Conservation (phyloP, 92 coral and sea anemone genomes). For the Phenganax stokvisi region DNA sequence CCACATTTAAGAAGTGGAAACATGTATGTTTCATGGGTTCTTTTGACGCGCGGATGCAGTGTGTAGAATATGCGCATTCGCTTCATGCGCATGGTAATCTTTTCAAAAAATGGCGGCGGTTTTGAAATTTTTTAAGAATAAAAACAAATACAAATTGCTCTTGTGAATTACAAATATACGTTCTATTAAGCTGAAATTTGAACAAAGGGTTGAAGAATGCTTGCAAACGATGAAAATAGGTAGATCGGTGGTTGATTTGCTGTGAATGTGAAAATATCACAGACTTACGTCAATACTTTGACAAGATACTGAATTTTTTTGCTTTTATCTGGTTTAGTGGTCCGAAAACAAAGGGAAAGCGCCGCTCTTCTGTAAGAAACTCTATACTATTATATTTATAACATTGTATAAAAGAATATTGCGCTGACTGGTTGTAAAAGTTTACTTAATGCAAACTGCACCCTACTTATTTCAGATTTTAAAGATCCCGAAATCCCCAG, state of each 20-base stretch:
- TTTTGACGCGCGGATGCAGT: neutral
- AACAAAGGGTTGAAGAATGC: neutral
- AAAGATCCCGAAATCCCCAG: constrained; percentile 27
- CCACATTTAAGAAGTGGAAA: neutral
- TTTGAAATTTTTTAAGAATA: constrained; percentile 2
- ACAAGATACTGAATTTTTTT: neutral
- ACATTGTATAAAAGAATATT: neutral
- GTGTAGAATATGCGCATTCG: neutral
- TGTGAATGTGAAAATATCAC: neutral
- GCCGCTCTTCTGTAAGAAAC: constrained; percentile 13
- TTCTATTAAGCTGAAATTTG: neutral
- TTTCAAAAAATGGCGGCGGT: constrained; percentile 26
- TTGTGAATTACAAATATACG: neutral
- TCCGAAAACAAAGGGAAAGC: neutral
- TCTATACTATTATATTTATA: neutral
- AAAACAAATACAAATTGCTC: neutral
- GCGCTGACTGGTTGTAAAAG: too few species aligned
- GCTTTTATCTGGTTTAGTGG: constrained; percentile 1
- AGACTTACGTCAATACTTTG: neutral
- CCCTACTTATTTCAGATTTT: neutral
- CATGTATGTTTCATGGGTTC: neutral
- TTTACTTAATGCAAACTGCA: neutral
- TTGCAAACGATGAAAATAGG: constrained; percentile 30
- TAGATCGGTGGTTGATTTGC: neutral
- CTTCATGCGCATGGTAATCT: neutral